Evolutionary conservation across 2,888 invertebrate species (phyloP).

Genomic region (Rhagonycha fulva): DNA sequence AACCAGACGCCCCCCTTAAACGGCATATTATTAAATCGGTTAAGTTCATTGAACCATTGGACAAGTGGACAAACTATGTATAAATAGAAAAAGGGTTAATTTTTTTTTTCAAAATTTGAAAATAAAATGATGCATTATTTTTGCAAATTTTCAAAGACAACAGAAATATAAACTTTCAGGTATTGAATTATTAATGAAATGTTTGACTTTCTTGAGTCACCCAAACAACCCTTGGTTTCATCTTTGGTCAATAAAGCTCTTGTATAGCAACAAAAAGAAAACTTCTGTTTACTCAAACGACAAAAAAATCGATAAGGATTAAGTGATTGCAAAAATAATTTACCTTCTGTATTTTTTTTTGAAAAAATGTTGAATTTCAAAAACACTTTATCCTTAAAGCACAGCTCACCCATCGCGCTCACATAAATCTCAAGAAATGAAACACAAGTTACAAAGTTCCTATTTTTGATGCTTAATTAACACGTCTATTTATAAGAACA

Average conservation of each 20-base stretch:
- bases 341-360: not conserved
- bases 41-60: too few relatives aligned
- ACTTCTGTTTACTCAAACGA: not conserved
- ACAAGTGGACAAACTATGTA: too few relatives aligned
- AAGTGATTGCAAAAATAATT: not conserved
- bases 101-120: too few relatives aligned
- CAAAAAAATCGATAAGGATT: not conserved
- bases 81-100: too few relatives aligned
- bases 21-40: too few relatives aligned
- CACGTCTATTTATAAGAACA: constrained; percentile 23
- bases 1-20: too few relatives aligned
- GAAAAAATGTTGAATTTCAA: not conserved
- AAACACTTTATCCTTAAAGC: constrained; percentile 2
- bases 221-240: not conserved
- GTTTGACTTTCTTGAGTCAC: not conserved
- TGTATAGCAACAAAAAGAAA: not conserved
- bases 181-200: not conserved
- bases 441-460: constrained; percentile 1
- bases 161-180: too few relatives aligned
- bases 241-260: not conserved
- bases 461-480: constrained; percentile 25
- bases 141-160: too few relatives aligned
- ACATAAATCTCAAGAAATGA: constrained; percentile 7
- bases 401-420: constrained; percentile 4
- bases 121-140: too few relatives aligned